Evolutionary conservation across 2,113 vertebrate genomes (phyloP).

Genomic region (Caranx melampygus): DNA sequence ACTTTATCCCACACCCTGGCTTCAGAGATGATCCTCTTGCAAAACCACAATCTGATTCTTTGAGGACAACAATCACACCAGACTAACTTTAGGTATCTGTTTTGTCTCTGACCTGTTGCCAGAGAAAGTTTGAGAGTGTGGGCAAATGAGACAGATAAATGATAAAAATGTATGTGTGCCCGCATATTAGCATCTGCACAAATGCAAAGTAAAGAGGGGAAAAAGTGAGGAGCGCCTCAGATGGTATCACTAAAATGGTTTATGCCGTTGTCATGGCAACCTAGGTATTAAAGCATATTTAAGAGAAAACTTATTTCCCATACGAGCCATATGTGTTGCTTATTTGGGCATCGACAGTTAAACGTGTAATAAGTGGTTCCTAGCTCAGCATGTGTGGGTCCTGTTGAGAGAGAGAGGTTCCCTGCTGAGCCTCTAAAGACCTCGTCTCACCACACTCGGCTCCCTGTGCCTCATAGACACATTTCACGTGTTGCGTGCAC

Average conservation of each 20-base stretch:
- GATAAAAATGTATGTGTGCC: not conserved
- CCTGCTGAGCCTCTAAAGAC: slow-evolving; percentile 68
- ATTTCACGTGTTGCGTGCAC: slow-evolving; percentile 43
- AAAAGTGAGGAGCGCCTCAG: slow-evolving; percentile 69
- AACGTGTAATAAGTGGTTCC: slow-evolving; percentile 76
- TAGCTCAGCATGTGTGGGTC: slow-evolving; percentile 61
- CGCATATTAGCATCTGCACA: slow-evolving; percentile 9
- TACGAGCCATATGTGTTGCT: slow-evolving; percentile 64
- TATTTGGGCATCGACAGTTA: slow-evolving; percentile 71
- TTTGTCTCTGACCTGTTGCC: not conserved
- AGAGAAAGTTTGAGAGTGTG: not conserved
- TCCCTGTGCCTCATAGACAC: slow-evolving; percentile 30
- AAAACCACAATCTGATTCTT: slow-evolving; percentile 49
- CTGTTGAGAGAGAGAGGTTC: slow-evolving; percentile 51
- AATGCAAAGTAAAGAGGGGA: slow-evolving; percentile 45
- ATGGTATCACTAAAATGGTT: slow-evolving; percentile 77
- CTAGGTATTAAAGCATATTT: slow-evolving; percentile 69
- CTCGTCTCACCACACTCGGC: slow-evolving; percentile 55
- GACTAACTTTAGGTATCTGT: slow-evolving; percentile 1
- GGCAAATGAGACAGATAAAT: not conserved
- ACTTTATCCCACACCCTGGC: slow-evolving; percentile 63
- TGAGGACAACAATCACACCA: slow-evolving; percentile 26
- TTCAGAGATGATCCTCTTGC: slow-evolving; percentile 56
- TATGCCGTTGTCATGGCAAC: slow-evolving; percentile 70
- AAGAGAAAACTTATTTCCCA: slow-evolving; percentile 67